These are phyloP conservation scores for Procapra przewalskii DNA, from an alignment of 2,113 vertebrate genomes.

Conservation along the genomic window DNA sequence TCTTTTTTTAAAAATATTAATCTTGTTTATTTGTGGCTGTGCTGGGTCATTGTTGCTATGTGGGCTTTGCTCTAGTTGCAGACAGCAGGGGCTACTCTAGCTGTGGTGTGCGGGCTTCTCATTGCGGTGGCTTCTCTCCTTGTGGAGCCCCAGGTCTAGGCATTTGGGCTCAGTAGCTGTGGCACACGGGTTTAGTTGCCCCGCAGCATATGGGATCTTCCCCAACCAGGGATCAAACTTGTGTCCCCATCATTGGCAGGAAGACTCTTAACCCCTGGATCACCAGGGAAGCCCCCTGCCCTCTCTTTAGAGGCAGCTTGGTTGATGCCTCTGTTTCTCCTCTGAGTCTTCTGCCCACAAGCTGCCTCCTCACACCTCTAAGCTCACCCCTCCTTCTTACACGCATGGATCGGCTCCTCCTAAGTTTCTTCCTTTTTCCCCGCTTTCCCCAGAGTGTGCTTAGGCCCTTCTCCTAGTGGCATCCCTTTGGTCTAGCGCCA, in stretches of 20 bases:
- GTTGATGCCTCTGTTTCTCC: not conserved
- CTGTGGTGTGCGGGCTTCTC: not conserved
- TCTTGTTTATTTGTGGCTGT: not conserved
- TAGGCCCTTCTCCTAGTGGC: not conserved
- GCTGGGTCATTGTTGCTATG: not conserved
- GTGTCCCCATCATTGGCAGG: not conserved
- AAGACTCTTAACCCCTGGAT: not conserved
- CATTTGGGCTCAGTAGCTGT: not conserved
- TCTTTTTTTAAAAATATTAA: not conserved
- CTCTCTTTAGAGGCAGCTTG: rapidly evolving
- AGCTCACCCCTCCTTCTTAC: not conserved
- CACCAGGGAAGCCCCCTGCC: not conserved
- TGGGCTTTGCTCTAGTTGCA: not conserved
- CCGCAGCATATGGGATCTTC: not conserved
- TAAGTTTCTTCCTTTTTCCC: not conserved
- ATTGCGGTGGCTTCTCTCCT: not conserved
- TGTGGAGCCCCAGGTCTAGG: not conserved
- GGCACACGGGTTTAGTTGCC: not conserved
- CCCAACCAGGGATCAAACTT: not conserved
- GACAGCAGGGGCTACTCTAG: not conserved
- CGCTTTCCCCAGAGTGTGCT: rapidly evolving
- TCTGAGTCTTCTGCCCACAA: not conserved
- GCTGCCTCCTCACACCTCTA: not conserved
- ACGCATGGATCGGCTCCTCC: not conserved
- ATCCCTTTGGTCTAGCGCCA: not conserved